phyloP scores from a whole-genome alignment of 2,797 vertebrate species.

The Presbytis comata region DNA sequence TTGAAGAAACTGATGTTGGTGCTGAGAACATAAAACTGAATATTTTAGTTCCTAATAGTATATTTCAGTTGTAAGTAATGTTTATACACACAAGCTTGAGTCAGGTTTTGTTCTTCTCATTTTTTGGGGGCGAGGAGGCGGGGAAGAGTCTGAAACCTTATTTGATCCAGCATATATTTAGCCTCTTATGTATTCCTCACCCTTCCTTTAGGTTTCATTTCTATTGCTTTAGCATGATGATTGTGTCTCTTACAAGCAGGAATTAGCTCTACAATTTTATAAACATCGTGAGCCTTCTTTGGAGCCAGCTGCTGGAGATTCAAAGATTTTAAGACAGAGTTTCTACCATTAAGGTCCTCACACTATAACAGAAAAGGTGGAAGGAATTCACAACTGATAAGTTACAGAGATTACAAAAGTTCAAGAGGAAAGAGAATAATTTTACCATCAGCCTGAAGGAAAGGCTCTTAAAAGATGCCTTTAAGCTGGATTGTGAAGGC shows the following conservation, averaged over 20 bases:
- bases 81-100: neutral
- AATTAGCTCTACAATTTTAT: neutral
- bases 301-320: neutral
- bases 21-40: neutral
- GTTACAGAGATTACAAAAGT: neutral
- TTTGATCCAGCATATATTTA: neutral
- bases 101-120: neutral
- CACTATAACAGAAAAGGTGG: neutral
- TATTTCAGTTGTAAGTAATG: neutral
- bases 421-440: neutral
- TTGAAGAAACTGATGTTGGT: neutral
- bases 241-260: neutral
- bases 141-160: neutral
- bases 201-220: neutral
- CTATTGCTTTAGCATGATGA: neutral
- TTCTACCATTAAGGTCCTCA: neutral
- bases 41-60: neutral
- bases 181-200: neutral
- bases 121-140: rapidly evolving
- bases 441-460: neutral
- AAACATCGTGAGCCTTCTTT: neutral
- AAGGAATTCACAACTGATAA: neutral
- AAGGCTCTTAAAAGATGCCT: neutral
- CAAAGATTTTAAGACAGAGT: neutral
- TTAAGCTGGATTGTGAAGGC: neutral